Evolutionary conservation across 1,140 invertebrate species (phyloP), one percentile per base, ranked within the genome.

Genomic region (Liolophura sinensis): DNA sequence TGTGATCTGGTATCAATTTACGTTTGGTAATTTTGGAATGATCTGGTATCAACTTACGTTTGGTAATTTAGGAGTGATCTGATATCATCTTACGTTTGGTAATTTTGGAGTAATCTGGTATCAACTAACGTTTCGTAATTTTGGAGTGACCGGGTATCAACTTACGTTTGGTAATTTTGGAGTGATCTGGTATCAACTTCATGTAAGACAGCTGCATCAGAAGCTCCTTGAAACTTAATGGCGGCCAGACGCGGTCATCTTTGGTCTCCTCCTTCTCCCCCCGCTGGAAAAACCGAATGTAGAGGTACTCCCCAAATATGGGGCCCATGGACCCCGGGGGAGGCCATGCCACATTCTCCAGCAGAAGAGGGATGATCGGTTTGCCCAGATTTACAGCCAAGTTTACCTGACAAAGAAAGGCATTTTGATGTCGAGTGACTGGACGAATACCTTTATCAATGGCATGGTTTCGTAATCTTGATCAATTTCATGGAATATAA

Each of bases 291-390:
- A 81, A 80, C 25, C 78, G 62, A 49, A 82, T 75, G 65, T 75
- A 83, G 5, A 83, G 65, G 59, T 80, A 82, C 61, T 83, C 81
- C 54, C 77, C 78, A 68, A 83, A 80, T 20, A 83, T 78, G n/a
- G 81, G 81, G 18, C 81, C 81, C 78, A 82, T 81, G 11, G 77
- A 74, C 12, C 81, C 79, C n/a, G 68, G 56, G 18, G 81, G 81
- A 18, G 81, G 81, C 81, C 81, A 82, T 9, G 51, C 22, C 67
- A 75, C 73, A 56, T 77, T 78, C 64, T 82, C 81, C 73, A 82
- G 73, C 64, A 77, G 63, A 20, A 82, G 65, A 12, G 81, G 81
- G 25, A 82, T 80, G 47, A 82, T 76, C 5, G 77, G 73, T 61
- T 82, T 82, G 27, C 73, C 70, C 49, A 81, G 59, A 51, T 64